Evolutionary conservation across 2,797 vertebrate genomes (phyloP), one percentile per base, ranked within the genome.

Genomic region (Enteromius fasciolatus): DNA sequence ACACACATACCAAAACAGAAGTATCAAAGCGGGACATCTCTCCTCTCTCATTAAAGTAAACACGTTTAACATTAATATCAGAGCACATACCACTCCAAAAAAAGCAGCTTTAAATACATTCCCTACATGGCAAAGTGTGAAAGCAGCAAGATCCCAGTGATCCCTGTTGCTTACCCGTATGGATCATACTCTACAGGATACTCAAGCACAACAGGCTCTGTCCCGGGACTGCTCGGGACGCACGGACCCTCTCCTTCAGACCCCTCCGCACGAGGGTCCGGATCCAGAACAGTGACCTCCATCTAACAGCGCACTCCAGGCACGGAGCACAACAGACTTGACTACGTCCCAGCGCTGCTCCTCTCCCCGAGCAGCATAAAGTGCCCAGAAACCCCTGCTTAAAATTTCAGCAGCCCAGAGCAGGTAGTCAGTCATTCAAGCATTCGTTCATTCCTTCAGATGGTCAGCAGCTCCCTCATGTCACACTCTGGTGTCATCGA

Each of bases 301-400:
- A 95, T 94, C 80, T 39, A 76, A 81, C 44, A 28, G 66, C 25
- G 17, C 44, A 69, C 88, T 87, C 84, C 61, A 17, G n/a, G 74
- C 81, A 84, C 80, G 76, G 66, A 67, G 88, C 85, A 89, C 80
- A 90, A 63, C 83, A 50, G 87, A 83, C 89, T 91, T 72, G 82
- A 87, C 90, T 88, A 89, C 88, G 90, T 91, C 89, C 90, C 88
- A 88, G 72, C 79, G 87, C 84, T 87, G 82, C 84, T 88, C 75
- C 90, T 78, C 90, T 92, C 89, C 92, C 91, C 88, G 68, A 89
- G 89, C 91, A 92, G 90, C 92, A 93, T 94, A 87, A 61, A 92
- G 87, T 86, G 59, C 64, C 90, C 89, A 83, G 76, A 89, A 86
- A 90, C 76, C 85, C 83, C 90, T 67, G 36, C 87, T 88, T 89